Evolutionary conservation across 1,140 invertebrate genomes (phyloP), one percentile per base, ranked within the genome.

Genomic region (Steinernema khuongi): DNA sequence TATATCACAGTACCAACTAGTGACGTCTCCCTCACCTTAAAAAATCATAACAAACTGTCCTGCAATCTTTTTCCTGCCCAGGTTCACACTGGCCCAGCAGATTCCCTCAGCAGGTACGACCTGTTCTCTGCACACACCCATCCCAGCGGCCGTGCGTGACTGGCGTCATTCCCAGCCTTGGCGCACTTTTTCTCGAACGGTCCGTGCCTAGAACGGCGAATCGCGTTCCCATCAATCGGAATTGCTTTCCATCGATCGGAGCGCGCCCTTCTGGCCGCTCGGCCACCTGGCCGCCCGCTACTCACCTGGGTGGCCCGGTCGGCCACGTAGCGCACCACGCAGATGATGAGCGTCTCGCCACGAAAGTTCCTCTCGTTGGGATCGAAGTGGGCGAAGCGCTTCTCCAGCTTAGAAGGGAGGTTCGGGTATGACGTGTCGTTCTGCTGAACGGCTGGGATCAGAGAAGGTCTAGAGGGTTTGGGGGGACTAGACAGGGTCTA

Each of bases 331-430:
- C 68, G 68, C 22, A 69, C 41, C 14, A 69, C 68, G 26, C 68
- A 32, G 41, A 69, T 29, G 11, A 69, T 19, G 11, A 69, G 68
- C 2, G 68, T 69, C 22, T 69, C 68, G 11, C 68, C 68, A 4
- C 68, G 31, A 22, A 50, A 50, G 26, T 69, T 69, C 41, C 68
- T 31, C 41, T 69, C 68, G 68, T 69, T 69, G 19, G 68, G 26
- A 28, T 69, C 68, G 26, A 69, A 69, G 26, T 50, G 11, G 7
- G 30, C 31, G 19, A 69, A 14, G 4, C 68, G 11, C 19, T 50
- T 32, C 68, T 69, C 68, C 4, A 69, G 68, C 28, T 69, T 69
- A 30, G 14, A 28, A 4, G 68, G 68, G 14, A 69, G 26, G 7
- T 60, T 14, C 11, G 50, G 26, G 26, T 60, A 60, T 22, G 50